Evolutionary conservation across 2,113 vertebrate species (phyloP), one percentile per base, ranked within the genome.

Genomic region (Solenodon paradoxus): DNA sequence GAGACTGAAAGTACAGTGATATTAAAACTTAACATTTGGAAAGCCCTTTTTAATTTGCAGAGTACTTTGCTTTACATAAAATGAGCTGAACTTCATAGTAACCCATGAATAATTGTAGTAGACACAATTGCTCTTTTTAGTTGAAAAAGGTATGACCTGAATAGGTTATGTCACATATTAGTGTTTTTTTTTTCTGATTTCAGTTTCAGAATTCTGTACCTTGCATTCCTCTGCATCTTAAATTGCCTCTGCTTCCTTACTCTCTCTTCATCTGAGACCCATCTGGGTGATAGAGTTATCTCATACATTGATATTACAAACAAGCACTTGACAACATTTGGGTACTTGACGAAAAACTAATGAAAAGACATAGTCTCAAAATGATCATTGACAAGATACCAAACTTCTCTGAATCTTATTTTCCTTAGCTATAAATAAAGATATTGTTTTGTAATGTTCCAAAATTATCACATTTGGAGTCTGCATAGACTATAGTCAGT

Each of bases 11-110:
- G 47, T 78, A 30, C 92, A 93, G 28, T 74, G 63, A 28, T 75
- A 59, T 82, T 95, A 91, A 93, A 93, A 57, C 32, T 53, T 71
- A 71, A 87, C 32, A 72, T 82, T 88, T 69, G 2, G 35, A 94
- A 81, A 63, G 49, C 74, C 8, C 24, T 74, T 95, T 94, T 59
- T 32, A 74, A 55, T 61, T 55, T 88, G 17, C 4, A 8, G 19
- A 47, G 9, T 64, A 59, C 30, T 63, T 92, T 87, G 40, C 80
- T 81, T 72, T 83, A 61, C 5, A 45, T 26, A 20, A 63, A 32
- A 63, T 72, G 40, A 91, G 64, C 61, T 40, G 68, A 68, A 30
- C 40, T 78, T 90, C 38, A 69, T 24, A 87, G 55, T 26, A 88
- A 45, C 3, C 9, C 19, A n/a, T 82, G 26, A 81, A 77, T 20